Evolutionary conservation across 1,140 invertebrate genomes (phyloP), one percentile per base, ranked within the genome.

Genomic region (Aplysia californica): DNA sequence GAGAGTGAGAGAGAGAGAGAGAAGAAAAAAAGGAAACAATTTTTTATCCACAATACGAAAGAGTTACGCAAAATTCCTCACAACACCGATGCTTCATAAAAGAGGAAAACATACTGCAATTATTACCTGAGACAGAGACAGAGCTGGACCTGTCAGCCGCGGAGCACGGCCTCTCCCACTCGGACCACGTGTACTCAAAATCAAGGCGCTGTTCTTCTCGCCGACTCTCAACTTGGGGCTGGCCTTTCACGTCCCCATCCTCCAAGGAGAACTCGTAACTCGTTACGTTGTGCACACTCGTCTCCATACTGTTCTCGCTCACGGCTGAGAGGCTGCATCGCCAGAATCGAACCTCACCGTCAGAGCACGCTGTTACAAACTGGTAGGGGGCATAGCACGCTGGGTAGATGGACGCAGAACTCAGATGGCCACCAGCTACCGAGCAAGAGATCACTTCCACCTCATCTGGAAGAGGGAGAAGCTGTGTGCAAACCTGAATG

Each of bases 401-500:
- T 26, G 98, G 97, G 91, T 99, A 99, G 84, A 99, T 98, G 41
- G 96, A 98, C 0, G 97, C 96, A n/a, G 97, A 98, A 87, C 97
- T 97, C 31, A 99, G 91, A 90, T 99, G 97, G 1, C 98, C 97
- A 3, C 97, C 97, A 0, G 97, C 96, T 4, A 97, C 96, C 0
- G 95, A 93, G 0, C 96, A 97, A 89, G 96, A 95, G 70, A 97
- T 93, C 3, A 98, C 94, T 87, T 97, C 95, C 20, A 98, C 96
- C 38, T 95, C 96, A 76, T 95, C 93, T 0, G 96, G 96, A 29
- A 98, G 88, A 0, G 95, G 94, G 50, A 98, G 90, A 66, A 94
- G 93, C 89, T 97, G 95, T 18, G 94, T 94, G 87, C 95, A 96
- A 6, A 96, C 92, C 92, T 93, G 77, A 6, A 55, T 31, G n/a